Evolutionary conservation across 2,888 invertebrate species (phyloP).

Genomic region (Drosophila mimetica): DNA sequence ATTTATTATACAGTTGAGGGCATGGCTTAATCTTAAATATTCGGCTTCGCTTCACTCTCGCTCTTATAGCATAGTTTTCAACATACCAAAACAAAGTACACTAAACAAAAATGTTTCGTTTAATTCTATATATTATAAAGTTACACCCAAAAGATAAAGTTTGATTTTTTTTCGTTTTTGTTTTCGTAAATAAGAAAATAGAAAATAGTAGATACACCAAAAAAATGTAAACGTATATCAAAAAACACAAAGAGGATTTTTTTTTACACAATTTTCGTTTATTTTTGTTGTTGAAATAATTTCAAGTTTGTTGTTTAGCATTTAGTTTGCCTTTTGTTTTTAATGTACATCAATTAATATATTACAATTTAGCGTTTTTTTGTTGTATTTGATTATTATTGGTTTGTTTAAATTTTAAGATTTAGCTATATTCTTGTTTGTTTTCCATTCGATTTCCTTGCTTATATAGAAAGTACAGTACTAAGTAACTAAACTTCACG

Average conservation of each 20-base stretch:
- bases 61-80: constrained; percentile 58
- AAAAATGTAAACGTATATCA: constrained; percentile 63
- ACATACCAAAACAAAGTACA: constrained; percentile 70
- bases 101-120: constrained; percentile 51
- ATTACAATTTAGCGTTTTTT: constrained; percentile 72
- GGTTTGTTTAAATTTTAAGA: constrained; percentile 60
- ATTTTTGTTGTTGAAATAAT: constrained; percentile 60
- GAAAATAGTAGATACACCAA: constrained; percentile 37
- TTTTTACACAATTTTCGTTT: constrained; percentile 52
- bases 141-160: constrained; percentile 55
- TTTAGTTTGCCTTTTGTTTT: constrained; percentile 45
- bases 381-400: constrained; percentile 64
- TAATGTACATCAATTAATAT: constrained; percentile 77
- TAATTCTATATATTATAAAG: constrained; percentile 29
- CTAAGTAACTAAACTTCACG: constrained; percentile 78
- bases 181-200: constrained; percentile 11
- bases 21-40: constrained; percentile 77
- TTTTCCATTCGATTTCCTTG: constrained; percentile 49
- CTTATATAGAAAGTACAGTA: constrained; percentile 74
- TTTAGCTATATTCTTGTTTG: constrained; percentile 71
- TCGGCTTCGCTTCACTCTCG: constrained; percentile 46
- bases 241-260: constrained; percentile 70
- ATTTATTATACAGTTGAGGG: constrained; percentile 82
- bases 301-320: constrained; percentile 47
- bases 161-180: background rate